Base-by-base conservation (phyloP, 1,140 invertebrate genomes). In the Meloidogyne chitwoodi region DNA sequence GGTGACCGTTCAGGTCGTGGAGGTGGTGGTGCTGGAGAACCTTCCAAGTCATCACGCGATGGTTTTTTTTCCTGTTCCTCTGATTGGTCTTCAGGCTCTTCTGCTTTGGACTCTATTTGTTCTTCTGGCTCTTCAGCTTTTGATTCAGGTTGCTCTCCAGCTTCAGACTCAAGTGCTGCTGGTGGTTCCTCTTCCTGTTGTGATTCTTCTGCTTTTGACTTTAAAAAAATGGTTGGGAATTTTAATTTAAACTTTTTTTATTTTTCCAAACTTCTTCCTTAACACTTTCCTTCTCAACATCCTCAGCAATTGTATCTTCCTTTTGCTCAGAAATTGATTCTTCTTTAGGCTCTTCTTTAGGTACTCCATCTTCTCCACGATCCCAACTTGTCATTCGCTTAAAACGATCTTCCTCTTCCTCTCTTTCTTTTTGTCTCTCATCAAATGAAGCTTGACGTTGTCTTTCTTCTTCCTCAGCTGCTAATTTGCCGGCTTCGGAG, bases 71-170 rank as follows among this genome's bases (percentile, higher is more conserved):
- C 64, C 8, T 61, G 68, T 31, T 61, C 75, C 66, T 73, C 74
- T 16, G 82, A 56, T n/a, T 83, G 80, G 26, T 83, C 48, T 29
- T 22, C 44, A 56, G 66, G 80, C 56, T 84, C 80, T 83, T 83
- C 79, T 11, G 68, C 71, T n/a, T n/a, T 22, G 1, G 64, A 34
- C 29, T 81, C 80, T 16, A 22, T 34, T 48, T 41, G 73, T 24
- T 34, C 81, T 24, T 34, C 81, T 26, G 62, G n/a, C 38, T 81
- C 79, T n/a, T 77, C 77, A n/a, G 61, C 68, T 10, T 63, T 77
- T 63, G 65, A 38, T 48, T 48, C 77, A 14, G 77, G 38, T 19
- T 22, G 44, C 27, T 81, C 77, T 27, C 72, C 79, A 38, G 76
- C 26, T 29, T 69, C 80, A 48, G 77, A 22, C n/a, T 81, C 77